A percentile compares a stretch with the other conserved stretches of the same genome.
Evolutionary conservation across 2,113 vertebrate species (phyloP).

Genomic region (Tauraco erythrolophus): DNA sequence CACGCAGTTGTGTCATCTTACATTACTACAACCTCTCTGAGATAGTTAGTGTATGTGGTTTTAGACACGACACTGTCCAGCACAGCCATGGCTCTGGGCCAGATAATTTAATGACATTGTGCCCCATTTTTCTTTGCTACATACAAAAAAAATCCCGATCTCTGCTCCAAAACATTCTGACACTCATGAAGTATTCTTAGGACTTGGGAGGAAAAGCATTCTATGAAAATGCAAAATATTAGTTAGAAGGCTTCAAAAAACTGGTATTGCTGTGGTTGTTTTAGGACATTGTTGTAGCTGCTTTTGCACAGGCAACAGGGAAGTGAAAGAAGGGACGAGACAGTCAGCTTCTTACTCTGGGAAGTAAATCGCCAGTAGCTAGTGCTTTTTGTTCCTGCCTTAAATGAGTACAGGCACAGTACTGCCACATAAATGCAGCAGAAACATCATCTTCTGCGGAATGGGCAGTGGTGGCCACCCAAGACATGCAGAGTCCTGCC

Average conservation of each 20-base stretch:
- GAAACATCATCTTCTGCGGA: background rate
- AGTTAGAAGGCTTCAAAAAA: background rate
- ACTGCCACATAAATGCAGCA: background rate
- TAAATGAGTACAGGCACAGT: background rate
- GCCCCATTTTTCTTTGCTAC: background rate
- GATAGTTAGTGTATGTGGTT: background rate
- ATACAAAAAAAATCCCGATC: background rate
- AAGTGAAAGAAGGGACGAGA: background rate
- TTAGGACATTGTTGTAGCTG: background rate
- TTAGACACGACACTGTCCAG: background rate
- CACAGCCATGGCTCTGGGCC: background rate
- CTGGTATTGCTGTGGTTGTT: background rate
- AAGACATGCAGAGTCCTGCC: background rate
- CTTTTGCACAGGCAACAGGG: background rate
- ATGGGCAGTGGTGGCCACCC: background rate
- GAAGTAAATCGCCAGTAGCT: background rate
- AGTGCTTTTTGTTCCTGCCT: background rate
- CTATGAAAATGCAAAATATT: background rate
- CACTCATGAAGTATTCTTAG: background rate
- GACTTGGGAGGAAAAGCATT: background rate
- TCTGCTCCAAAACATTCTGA: background rate
- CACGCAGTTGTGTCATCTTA: background rate
- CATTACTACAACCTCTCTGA: background rate
- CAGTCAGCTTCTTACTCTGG: background rate
- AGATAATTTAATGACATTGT: background rate